phyloP scores from a whole-genome alignment of 2,113 vertebrate species.

The Ondatra zibethicus region DNA sequence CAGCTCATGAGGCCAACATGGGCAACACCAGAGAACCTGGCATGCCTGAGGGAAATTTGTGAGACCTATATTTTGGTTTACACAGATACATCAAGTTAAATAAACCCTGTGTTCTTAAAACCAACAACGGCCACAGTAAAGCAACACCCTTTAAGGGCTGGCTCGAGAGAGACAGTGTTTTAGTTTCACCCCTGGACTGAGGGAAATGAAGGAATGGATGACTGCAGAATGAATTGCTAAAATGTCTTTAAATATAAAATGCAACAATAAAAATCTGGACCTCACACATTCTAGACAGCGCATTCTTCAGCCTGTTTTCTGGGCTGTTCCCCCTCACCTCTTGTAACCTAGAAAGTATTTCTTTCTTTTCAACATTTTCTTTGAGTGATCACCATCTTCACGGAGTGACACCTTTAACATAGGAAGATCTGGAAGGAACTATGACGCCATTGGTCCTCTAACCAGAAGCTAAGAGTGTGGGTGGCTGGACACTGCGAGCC shows the following conservation, averaged over 20 bases:
- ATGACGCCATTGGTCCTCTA: background rate
- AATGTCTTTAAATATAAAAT: background rate
- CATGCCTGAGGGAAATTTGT: background rate
- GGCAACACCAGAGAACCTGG: background rate
- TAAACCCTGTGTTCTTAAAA: background rate
- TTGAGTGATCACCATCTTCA: background rate
- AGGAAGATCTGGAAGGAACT: background rate
- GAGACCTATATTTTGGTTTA: background rate
- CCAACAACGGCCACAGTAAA: background rate
- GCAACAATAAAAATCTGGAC: background rate
- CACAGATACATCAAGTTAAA: background rate
- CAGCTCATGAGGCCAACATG: background rate
- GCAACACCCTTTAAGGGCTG: background rate
- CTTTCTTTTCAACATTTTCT: background rate
- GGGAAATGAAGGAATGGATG: background rate
- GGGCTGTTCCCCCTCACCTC: background rate
- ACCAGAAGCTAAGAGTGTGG: background rate
- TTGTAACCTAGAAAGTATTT: background rate
- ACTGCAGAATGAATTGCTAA: background rate
- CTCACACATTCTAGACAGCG: background rate
- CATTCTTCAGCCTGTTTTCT: background rate
- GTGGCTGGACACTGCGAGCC: too few relatives aligned
- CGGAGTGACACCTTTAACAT: background rate
- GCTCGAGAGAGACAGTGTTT: background rate
- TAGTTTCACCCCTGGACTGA: conserved; percentile 12